These are phyloP conservation scores for Parnassius apollo DNA, from an alignment of 2,888 invertebrate genomes.

Conservation along the genomic window DNA sequence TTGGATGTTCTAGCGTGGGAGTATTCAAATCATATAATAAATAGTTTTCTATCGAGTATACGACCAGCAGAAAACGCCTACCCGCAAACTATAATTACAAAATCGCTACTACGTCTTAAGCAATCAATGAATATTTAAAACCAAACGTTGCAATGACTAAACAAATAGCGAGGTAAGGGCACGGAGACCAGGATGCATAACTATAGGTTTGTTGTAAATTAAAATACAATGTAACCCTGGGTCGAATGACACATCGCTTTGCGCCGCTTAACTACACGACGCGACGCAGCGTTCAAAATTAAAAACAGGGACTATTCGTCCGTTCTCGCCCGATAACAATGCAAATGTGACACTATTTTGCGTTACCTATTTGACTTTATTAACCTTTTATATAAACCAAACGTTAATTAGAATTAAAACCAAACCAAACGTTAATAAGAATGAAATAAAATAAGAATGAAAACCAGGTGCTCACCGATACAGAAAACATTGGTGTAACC, in stretches of 20 bases:
- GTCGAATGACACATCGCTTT: slow-evolving; percentile 45
- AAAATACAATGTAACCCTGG: slow-evolving; percentile 38
- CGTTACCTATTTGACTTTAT: not conserved
- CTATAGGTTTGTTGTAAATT: slow-evolving; percentile 33
- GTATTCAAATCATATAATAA: too few species aligned
- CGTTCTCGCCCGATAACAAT: slow-evolving; percentile 11
- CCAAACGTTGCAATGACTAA: slow-evolving; percentile 44
- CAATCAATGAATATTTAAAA: slow-evolving; percentile 21
- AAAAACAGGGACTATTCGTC: slow-evolving; percentile 33
- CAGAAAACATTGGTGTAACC: not conserved
- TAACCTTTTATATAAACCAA: not conserved
- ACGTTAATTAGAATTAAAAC: not conserved
- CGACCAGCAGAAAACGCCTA: not conserved
- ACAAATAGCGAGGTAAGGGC: slow-evolving; percentile 47
- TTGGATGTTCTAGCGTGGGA: too few species aligned
- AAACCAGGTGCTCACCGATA: too few species aligned
- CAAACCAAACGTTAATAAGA: not conserved
- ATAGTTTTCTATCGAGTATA: too few species aligned
- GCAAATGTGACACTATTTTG: slow-evolving; percentile 17
- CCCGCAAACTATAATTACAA: slow-evolving; percentile 4
- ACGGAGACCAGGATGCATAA: slow-evolving; percentile 54
- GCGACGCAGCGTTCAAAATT: slow-evolving; percentile 46
- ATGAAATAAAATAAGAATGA: not conserved
- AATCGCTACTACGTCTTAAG: slow-evolving; percentile 12
- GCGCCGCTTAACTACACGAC: slow-evolving; percentile 59